Base-by-base conservation (phyloP, 2,797 vertebrate genomes). In the Manis pentadactyla region DNA sequence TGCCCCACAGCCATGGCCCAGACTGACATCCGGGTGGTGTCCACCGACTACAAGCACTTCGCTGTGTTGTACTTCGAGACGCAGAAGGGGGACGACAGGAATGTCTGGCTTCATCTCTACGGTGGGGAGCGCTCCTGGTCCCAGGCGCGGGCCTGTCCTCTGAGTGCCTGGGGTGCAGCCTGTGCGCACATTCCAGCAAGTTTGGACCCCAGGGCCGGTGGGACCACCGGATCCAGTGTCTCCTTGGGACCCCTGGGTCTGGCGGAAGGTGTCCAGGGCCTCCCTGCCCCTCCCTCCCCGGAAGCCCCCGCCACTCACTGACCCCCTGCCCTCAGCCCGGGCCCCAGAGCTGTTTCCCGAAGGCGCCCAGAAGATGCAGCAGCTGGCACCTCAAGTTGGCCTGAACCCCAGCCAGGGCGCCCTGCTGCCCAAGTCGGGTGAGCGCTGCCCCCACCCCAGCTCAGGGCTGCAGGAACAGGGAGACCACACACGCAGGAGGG, bases 281-380 rank as follows among this genome's bases (percentile, higher is more conserved):
- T 57, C 55, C 55, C 31, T 0, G 5, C 23, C 18, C 66, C 74
- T 2, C 63, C 53, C 75, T 34, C n/a, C 46, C 61, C 17, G 15
- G 31, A 46, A 74, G 17, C 0, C n/a, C 21, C n/a, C n/a, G 34
- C n/a, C 1, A 11, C 83, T 93, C 66, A 90, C 55, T 0, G 0
- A 3, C 0, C 5, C 39, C 8, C n/a, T 18, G 8, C 15, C 49
- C 69, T 7, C 81, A 97, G 97, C 73, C 75, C 66, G 29, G 0
- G 8, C 49, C 25, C 95, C 85, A 0, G 64, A 90, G 19, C 68
- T 88, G 29, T 82, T 90, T 90, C 93, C 96, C 0, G 66, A 96
- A 74, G 96, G 93, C 0, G 77, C 61, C 25, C 94, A 95, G 73
- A 95, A 83, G 88, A 82, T 94, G 85, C 93, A 96, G 37, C 49